Base-by-base conservation (phyloP, 2,797 vertebrate genomes). In the Nyctalus aviator region DNA sequence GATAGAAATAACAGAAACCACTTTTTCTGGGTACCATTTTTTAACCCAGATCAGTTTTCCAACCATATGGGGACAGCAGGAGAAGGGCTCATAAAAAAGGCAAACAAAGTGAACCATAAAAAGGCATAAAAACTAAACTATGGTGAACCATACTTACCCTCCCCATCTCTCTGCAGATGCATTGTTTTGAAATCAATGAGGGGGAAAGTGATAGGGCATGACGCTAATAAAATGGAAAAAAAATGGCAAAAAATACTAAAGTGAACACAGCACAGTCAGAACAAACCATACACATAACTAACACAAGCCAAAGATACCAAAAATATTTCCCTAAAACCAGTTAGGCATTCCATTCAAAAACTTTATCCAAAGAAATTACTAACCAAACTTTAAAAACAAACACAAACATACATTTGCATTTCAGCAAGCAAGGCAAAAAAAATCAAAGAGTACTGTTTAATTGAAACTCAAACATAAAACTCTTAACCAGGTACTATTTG, bases 111-210 rank as follows among this genome's bases (percentile, higher is more conserved):
- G 96, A 98, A 97, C 97, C 97, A 98, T 97, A 96, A 98, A 98
- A 97, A 97, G 94, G 97, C 96, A 98, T 97, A 98, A 98, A 92
- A 98, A 98, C 98, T 98, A 97, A 98, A 98, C 72, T 97, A 98
- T 97, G 97, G 98, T 97, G 97, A 98, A 98, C 98, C 98, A 98
- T 97, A 99, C 99, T 99, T 98, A 99, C 99, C 99, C 91, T 99
- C 98, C 98, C 99, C 99, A 99, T 99, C 99, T 98, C 98, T 99
- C 98, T 99, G 99, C 97, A 99, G 99, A 97, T 99, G 99, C 99
- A 99, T 99, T 99, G 99, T 99, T 99, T 99, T 99, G 99, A 99
- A 99, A 99, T 99, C 99, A 99, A 99, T 99, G 99, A 98, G 98
- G 98, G 99, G 99, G 96, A 99, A 99, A 99, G 99, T 99, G 98